Evolutionary conservation across 2,797 vertebrate species (phyloP), one percentile per base, ranked within the genome.

Genomic region (Miichthys miiuy): DNA sequence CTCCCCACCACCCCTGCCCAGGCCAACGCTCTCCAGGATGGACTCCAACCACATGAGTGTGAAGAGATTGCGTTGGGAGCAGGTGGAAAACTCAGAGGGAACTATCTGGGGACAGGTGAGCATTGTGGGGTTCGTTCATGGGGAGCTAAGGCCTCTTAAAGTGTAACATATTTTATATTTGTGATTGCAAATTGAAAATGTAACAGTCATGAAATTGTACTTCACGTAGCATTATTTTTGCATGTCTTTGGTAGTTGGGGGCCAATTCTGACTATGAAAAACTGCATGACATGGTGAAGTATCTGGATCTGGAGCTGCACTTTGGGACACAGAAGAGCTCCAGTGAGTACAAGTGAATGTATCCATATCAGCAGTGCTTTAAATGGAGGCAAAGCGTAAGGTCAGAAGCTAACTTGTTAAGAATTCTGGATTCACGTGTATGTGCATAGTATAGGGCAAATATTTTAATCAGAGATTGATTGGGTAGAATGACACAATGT

Each of bases 201-300:
- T 20, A 46, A 57, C 21, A 55, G 4, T 51, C 1, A 9, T 47
- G 12, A 48, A 10, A 21, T 55, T 14, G 5, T 51, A 18, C 21
- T 64, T 44, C 20, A 69, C 4, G 21, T 38, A 10, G 30, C 4
- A 30, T 0, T 3, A 13, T 63, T 68, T 81, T 63, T 74, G 21
- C 41, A 34, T 82, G 16, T 84, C 3, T 85, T 83, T 84, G 73
- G 7, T 91, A 99, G 98, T 91, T 99, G 0, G 97, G 98, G 58
- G 98, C 97, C 57, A 97, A 97, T 88, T 98, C 97, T 0, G 98
- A 99, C 80, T 99, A 98, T 0, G 98, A 99, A 54, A 99, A 99
- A 80, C 92, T 99, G 86, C 99, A 97, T 7, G 97, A 99, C 82
- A 99, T 99, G 98, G 98, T 99, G 90, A 99, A 99, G 78, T 99